Evolutionary conservation across 2,113 vertebrate genomes (phyloP).

Genomic region (Bambusicola thoracicus): DNA sequence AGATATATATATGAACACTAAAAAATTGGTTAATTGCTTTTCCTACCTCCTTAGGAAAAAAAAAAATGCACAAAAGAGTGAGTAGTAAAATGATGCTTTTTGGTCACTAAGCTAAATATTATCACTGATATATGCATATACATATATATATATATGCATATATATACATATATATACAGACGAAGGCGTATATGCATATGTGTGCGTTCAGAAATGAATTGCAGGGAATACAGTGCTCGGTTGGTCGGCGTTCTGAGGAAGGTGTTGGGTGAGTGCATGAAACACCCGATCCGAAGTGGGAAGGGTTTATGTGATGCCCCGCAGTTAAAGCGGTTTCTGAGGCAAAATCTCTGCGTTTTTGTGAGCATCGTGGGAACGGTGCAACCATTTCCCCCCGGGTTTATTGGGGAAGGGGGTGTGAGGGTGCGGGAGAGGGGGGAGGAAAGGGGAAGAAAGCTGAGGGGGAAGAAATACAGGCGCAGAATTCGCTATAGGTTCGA

Average conservation of each 20-base stretch:
- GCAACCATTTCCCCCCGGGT: neutral
- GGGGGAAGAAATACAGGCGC: rapidly evolving
- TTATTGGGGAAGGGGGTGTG: neutral
- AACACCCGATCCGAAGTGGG: neutral
- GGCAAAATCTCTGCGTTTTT: neutral
- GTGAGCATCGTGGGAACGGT: neutral
- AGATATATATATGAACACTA: neutral
- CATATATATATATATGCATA: neutral
- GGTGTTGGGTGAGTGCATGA: neutral
- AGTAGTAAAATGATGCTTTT: neutral
- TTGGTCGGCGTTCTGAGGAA: neutral
- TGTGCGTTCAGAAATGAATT: neutral
- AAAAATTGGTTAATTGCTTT: neutral
- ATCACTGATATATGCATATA: neutral
- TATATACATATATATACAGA: too few relatives aligned
- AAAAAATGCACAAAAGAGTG: neutral
- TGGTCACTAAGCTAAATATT: neutral
- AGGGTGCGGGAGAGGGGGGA: rapidly evolving
- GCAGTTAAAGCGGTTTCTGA: neutral
- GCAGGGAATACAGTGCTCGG: neutral
- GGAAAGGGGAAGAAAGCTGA: neutral
- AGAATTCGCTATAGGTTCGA: neutral
- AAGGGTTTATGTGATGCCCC: neutral
- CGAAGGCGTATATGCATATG: neutral
- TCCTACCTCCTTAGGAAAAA: neutral